phyloP scores from a whole-genome alignment of 2,888 invertebrate genomes.

The Corythucha ciliata region DNA sequence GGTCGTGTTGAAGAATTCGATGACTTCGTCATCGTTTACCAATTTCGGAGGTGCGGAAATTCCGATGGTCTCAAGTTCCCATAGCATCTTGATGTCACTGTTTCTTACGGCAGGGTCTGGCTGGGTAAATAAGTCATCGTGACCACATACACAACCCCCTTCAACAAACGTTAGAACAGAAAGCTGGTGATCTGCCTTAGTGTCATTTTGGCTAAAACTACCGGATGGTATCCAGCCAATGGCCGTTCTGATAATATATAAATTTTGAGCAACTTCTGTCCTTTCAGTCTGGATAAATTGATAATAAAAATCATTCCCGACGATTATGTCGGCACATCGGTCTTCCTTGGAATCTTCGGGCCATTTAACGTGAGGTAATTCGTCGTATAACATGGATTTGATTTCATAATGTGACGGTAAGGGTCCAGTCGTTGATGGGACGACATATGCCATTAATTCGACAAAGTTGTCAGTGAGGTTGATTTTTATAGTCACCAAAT shows the following conservation, averaged over 20 bases:
- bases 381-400: neutral
- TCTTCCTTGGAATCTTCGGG: neutral
- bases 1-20: constrained; percentile 8
- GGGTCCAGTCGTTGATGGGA: neutral
- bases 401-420: neutral
- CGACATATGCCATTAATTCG: neutral
- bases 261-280: neutral
- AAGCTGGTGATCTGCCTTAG: neutral
- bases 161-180: constrained; percentile 5
- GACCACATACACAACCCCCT: neutral
- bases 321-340: constrained; percentile 1
- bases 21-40: neutral
- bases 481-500: neutral
- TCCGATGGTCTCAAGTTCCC: constrained; percentile 14
- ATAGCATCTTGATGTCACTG: neutral
- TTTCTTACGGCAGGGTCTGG: constrained; percentile 7
- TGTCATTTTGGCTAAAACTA: neutral
- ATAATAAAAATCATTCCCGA: constrained; percentile 4
- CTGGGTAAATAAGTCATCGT: neutral
- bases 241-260: neutral
- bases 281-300: neutral
- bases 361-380: neutral
- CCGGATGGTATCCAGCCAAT: constrained; percentile 15
- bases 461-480: neutral
- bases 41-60: constrained; percentile 2